These are phyloP conservation scores for Cichladusa arquata DNA, from an alignment of 2,113 vertebrate genomes.

Conservation along the genomic window DNA sequence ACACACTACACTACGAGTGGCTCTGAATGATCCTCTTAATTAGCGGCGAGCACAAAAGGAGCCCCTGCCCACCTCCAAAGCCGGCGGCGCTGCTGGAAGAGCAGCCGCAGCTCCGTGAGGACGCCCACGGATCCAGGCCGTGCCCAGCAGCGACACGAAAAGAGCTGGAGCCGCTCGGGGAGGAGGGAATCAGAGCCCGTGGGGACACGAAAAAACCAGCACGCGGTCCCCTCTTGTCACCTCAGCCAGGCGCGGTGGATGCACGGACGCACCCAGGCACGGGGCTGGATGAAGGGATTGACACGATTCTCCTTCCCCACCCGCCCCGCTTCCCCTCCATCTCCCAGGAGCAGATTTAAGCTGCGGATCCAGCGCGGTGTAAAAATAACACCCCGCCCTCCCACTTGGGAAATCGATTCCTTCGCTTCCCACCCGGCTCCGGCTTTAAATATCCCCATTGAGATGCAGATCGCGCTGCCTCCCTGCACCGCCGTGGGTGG, in stretches of 20 bases:
- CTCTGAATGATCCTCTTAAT: slow-evolving; percentile 66
- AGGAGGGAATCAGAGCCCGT: accelerated
- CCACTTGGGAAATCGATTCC: slow-evolving; percentile 62
- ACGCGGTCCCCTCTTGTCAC: not conserved
- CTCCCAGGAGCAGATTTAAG: not conserved
- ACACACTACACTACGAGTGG: slow-evolving; percentile 50
- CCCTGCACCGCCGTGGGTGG: not conserved
- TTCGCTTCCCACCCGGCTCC: slow-evolving; percentile 30
- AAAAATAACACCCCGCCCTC: slow-evolving; percentile 62
- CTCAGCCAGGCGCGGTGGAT: not conserved
- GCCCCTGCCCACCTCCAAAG: not conserved
- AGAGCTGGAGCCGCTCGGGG: accelerated
- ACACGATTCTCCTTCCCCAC: not conserved
- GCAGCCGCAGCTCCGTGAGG: not conserved
- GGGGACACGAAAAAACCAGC: accelerated
- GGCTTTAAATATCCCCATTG: slow-evolving; percentile 60
- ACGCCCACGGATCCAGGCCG: not conserved
- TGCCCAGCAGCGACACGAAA: accelerated
- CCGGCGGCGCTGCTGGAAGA: not conserved
- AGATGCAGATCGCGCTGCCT: not conserved
- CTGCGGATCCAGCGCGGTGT: not conserved
- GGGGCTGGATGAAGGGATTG: accelerated
- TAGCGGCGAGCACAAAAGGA: slow-evolving; percentile 47
- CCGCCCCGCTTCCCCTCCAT: not conserved
- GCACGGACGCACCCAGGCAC: not conserved